Evolutionary conservation across 1,140 invertebrate genomes (phyloP), one percentile per base, ranked within the genome.

Genomic region (Drosophila nikananu): DNA sequence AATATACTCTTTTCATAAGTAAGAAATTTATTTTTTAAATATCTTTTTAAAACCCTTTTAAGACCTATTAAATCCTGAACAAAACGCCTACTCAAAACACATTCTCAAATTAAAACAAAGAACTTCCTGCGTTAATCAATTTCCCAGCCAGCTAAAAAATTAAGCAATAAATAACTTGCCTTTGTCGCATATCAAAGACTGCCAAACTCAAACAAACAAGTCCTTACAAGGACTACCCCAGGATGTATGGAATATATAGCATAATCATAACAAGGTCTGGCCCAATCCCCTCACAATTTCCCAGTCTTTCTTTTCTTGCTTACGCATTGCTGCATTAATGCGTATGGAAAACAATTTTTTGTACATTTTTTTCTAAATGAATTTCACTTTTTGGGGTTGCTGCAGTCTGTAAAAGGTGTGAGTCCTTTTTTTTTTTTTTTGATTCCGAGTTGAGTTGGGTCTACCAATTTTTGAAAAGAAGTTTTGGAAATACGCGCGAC

Each of bases 251-350:
- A 7, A 48, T 9, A 46, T 13, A 48, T 27, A 19, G 39, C 42
- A 57, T 72, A 49, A 39, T 71, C 68, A 71, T 59, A 72, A 71
- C 66, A 12, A 59, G 41, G 54, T 72, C 67, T 71, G 64, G 44
- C 66, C 9, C 35, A 17, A 35, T 21, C 15, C 54, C 66, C 57
- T n/a, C 21, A 27, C 35, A 19, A 21, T n/a, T 35, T 37, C 66
- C 66, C 66, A 27, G 21, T 30, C 27, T 39, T 30, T 41, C 15
- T 51, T 58, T 52, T 39, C 54, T 52, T 61, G 46, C 71, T 52
- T 74, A 89, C 84, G 84, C 84, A 89, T 81, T 81, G 84, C 84
- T 89, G 84, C 84, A 89, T 89, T 89, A 89, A 89, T 89, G 84
- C 84, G 84, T 90, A 89, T 89, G 81, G 86, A 89, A 90, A 90